phyloP scores from a whole-genome alignment of 2,888 invertebrate genomes.

The Lasioglossum oenotherae region DNA sequence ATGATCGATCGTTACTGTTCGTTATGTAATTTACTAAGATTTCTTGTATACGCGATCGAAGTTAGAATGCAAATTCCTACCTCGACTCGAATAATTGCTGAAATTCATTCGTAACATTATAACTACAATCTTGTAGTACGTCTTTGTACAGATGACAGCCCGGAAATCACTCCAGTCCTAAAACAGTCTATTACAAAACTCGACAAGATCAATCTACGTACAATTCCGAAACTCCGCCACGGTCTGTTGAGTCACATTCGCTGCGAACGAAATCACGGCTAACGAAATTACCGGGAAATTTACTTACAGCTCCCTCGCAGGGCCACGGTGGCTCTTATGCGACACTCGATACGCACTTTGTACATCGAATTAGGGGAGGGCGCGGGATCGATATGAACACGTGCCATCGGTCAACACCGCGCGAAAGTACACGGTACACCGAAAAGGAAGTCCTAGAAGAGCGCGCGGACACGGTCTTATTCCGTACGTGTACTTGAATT shows the following conservation, averaged over 20 bases:
- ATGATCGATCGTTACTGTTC: background rate
- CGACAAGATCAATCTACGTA: background rate
- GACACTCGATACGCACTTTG: constrained; percentile 64
- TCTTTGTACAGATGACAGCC: background rate
- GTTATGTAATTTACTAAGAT: background rate
- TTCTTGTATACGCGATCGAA: too few relatives aligned
- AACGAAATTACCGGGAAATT: constrained; percentile 57
- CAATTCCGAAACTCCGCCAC: constrained; percentile 18
- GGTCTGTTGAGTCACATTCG: constrained; percentile 15
- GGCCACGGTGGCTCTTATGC: constrained; percentile 49
- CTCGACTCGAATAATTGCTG: background rate
- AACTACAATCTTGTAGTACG: background rate
- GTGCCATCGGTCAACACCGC: constrained; percentile 66
- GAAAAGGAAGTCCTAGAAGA: constrained; percentile 61
- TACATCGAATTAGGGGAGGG: constrained; percentile 53
- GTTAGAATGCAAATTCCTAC: background rate
- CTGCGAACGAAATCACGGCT: constrained; percentile 54
- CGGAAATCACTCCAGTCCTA: background rate
- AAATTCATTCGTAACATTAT: background rate
- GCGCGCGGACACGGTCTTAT: constrained; percentile 39
- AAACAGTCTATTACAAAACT: constrained; percentile 4
- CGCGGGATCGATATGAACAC: constrained; percentile 59
- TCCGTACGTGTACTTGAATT: constrained; percentile 71
- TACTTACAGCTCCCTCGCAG: constrained; percentile 42
- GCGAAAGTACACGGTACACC: constrained; percentile 58